These are phyloP conservation scores for Dromiciops gliroides DNA, from an alignment of 2,113 vertebrate species.

Conservation along the genomic window DNA sequence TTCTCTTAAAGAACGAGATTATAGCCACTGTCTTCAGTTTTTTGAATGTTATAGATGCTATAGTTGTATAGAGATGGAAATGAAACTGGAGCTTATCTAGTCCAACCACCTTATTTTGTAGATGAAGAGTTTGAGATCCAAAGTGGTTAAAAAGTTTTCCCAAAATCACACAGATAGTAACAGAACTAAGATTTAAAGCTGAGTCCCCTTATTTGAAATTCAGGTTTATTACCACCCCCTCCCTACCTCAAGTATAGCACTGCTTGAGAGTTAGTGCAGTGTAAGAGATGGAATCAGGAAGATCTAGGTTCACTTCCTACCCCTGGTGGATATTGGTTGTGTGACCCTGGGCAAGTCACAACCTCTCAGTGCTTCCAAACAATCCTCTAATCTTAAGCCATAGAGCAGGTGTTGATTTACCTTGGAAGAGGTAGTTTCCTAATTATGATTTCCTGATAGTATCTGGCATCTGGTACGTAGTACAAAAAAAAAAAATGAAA, in stretches of 20 bases:
- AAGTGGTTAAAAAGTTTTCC: not conserved
- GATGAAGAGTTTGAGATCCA: too few relatives aligned
- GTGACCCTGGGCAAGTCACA: not conserved
- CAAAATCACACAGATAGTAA: not conserved
- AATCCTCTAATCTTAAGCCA: not conserved
- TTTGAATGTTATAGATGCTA: not conserved
- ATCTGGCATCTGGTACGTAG: not conserved
- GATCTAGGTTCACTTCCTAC: not conserved
- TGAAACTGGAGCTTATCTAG: too few relatives aligned
- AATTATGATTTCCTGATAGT: not conserved
- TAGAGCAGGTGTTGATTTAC: not conserved
- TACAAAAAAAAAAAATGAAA: not conserved
- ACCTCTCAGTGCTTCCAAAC: not conserved
- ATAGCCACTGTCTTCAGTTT: not conserved
- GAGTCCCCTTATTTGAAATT: not conserved
- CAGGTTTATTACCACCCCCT: not conserved
- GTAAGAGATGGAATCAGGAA: not conserved
- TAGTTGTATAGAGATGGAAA: not conserved
- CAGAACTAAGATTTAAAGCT: not conserved
- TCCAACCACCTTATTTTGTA: too few relatives aligned
- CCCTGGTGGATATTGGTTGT: not conserved
- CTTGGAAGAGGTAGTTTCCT: not conserved
- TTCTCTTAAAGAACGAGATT: not conserved
- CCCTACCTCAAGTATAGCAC: not conserved
- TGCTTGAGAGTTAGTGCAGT: not conserved